Evolutionary conservation across 2,797 vertebrate genomes (phyloP).

Genomic region (Enteromius mattozi): DNA sequence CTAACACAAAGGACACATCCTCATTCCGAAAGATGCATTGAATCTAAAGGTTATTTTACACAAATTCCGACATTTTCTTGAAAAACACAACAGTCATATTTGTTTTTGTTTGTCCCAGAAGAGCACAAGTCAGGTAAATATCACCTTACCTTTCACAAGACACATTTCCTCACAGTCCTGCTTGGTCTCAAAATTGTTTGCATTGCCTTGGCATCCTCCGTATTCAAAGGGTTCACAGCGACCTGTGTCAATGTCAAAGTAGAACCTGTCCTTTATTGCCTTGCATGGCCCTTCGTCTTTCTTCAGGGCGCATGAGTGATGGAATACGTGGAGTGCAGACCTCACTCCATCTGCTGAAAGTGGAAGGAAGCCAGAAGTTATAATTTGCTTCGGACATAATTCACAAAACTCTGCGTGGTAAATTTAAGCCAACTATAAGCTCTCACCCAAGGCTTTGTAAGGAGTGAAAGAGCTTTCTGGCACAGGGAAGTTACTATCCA

Average conservation of each 20-base stretch:
- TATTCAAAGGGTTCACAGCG: constrained; percentile 85
- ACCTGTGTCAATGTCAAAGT: constrained; percentile 80
- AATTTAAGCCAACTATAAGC: constrained; percentile 64
- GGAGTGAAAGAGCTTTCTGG: constrained; percentile 57
- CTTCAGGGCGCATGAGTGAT: constrained; percentile 84
- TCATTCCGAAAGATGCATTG: not conserved
- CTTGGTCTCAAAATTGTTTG: constrained; percentile 85
- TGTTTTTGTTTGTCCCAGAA: not conserved
- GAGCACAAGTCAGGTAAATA: constrained; percentile 18
- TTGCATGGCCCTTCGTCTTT: constrained; percentile 85
- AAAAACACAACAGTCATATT: not conserved
- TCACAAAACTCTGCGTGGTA: constrained; percentile 15
- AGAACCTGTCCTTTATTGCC: constrained; percentile 79
- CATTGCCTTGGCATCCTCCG: constrained; percentile 88
- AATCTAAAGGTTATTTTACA: constrained; percentile 14
- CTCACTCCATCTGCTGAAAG: constrained; percentile 59
- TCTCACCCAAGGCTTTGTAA: constrained; percentile 60
- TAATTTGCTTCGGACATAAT: constrained; percentile 30
- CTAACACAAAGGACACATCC: not conserved
- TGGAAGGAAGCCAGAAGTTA: constrained; percentile 55
- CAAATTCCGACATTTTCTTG: not conserved
- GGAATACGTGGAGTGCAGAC: constrained; percentile 73
- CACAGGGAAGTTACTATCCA: constrained; percentile 54
- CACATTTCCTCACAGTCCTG: constrained; percentile 84
- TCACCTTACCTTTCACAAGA: constrained; percentile 77